Evolutionary conservation across 2,888 invertebrate genomes (phyloP), one percentile per base, ranked within the genome.

Genomic region (Napeogenes sylphis): DNA sequence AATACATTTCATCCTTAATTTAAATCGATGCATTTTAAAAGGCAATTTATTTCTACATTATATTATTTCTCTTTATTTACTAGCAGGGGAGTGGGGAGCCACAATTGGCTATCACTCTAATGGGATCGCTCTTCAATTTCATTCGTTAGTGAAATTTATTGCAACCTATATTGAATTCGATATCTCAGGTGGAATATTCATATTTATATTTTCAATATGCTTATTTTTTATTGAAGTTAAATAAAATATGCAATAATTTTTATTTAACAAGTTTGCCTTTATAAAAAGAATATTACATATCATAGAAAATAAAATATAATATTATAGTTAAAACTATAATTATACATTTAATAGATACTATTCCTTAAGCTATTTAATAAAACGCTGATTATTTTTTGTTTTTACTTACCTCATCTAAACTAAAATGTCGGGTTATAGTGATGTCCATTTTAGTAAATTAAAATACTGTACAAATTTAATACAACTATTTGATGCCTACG

Each of bases 331-430:
- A n/a, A 21, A 21, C 21, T 21, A 21, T 21, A 21, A 21, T 21
- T 21, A 21, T 1, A 21, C 21, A 21, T 21, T 21, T 21, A 21
- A 21, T 21, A 21, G 21, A 21, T 21, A 21, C 21, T 1, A 21
- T 21, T 21, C 21, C 21, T 21, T 21, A 21, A 21, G 21, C 21
- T 21, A 21, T 21, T 21, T 21, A 21, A 21, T 21, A 21, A 21
- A 21, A 21, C 21, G 8, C 6, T 30, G 8, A n/a, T 10, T 51
- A 30, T 51, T 51, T 30, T 51, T 3, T 51, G 21, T 13, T 30
- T 51, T 47, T 55, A 85, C 88, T 87, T 67, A 90, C 91, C 78
- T 91, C 91, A 64, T 91, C 91, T 68, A 91, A 84, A 73, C 91
- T 91, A 67, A 85, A 91, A 70, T 91, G 91, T 72, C 91, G 86